phyloP scores from a whole-genome alignment of 1,140 invertebrate genomes.

The Muscidifurax raptorellus region DNA sequence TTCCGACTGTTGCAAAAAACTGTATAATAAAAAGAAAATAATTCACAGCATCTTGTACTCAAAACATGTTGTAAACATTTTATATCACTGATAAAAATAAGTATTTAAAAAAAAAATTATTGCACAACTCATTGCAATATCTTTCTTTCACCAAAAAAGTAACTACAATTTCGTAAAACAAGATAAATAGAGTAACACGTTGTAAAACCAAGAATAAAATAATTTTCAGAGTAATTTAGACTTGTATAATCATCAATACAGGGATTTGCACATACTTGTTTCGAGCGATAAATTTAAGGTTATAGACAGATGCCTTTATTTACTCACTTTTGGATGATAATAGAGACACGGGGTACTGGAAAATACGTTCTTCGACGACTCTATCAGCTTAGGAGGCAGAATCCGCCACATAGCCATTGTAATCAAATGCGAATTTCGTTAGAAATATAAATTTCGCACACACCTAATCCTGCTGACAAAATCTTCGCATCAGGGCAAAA shows the following conservation, averaged over 20 bases:
- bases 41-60: background rate
- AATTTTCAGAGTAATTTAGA: background rate
- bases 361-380: conserved; percentile 64
- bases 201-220: background rate
- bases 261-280: background rate
- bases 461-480: background rate
- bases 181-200: conserved; percentile 18
- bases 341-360: conserved; percentile 66
- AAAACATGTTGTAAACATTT: background rate
- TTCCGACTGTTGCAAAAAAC: background rate
- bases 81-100: background rate
- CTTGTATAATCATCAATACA: no score
- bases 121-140: conserved; percentile 23
- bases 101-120: background rate
- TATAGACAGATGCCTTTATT: conserved; percentile 23
- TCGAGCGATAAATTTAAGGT: conserved; percentile 20
- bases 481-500: no score
- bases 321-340: conserved; percentile 75
- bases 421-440: conserved; percentile 36
- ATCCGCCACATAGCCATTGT: conserved; percentile 68
- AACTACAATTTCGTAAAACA: conserved; percentile 6
- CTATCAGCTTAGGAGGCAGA: conserved; percentile 63
- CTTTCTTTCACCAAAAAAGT: conserved; percentile 14
- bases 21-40: background rate
- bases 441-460: background rate